These are phyloP conservation scores for Caenorhabditis remanei DNA, from an alignment of 1,140 invertebrate species.

Conservation along the genomic window DNA sequence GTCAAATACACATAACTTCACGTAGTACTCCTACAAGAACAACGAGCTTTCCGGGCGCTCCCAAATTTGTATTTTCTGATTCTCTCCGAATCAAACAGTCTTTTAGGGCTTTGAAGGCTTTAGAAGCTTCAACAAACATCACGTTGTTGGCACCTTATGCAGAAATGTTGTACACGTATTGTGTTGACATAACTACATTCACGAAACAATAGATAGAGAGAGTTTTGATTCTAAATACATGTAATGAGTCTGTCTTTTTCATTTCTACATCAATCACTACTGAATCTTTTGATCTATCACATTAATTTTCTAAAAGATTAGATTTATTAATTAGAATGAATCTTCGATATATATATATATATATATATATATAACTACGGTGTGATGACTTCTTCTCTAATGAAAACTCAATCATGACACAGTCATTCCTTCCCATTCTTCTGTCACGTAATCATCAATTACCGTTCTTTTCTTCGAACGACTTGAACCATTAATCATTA, in stretches of 20 bases:
- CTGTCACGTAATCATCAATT: not conserved
- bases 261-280: no score
- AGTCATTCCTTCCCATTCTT: no score
- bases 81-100: constrained; percentile 30
- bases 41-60: not conserved
- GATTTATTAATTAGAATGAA: no score
- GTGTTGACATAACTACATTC: constrained; percentile 37
- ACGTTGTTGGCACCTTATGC: constrained; percentile 46
- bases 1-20: constrained; percentile 36
- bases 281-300: no score
- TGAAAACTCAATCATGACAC: no score
- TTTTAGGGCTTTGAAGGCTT: not conserved
- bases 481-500: constrained; percentile 22
- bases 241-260: no score
- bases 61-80: constrained; percentile 26
- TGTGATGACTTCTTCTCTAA: no score
- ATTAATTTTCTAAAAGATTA: no score
- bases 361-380: no score
- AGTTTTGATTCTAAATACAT: not conserved
- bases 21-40: not conserved
- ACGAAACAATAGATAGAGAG: constrained; percentile 4
- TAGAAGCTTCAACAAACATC: constrained; percentile 45
- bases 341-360: no score
- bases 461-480: not conserved
- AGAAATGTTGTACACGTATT: constrained; percentile 16